Base-by-base conservation (phyloP, 2,888 invertebrate species). In the Smittia sp. region DNA sequence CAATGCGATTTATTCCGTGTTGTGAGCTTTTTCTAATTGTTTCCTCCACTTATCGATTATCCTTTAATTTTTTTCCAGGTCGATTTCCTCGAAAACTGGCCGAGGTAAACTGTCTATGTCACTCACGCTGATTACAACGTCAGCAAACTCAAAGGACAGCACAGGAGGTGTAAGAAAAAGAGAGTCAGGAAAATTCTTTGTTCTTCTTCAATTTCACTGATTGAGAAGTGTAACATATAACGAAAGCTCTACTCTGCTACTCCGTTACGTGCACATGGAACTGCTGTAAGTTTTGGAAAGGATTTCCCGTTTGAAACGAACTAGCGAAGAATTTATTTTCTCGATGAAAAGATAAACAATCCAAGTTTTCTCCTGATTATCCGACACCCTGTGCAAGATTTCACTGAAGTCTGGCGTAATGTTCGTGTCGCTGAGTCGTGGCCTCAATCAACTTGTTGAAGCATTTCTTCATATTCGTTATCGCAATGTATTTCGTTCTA, bases 391-490 rank as follows among this genome's bases (percentile, higher is more conserved):
- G 25, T 68, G n/a, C 32, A 27, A 15, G 13, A 11, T 24, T 70
- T 54, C 54, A 32, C 54, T 70, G 54, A 70, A 70, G 27, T 54
- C 32, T 52, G 39, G 7, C 38, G 15, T 6, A 27, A 65, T 22
- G 24, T 66, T 38, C 22, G 1, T 70, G 70, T 70, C 70, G n/a
- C 13, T 70, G 1, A 54, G 52, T 27, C 54, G 11, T 11, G 11
- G 3, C n/a, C 46, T 2, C 15, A n/a, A 54, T 54, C 58, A 46
- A 70, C 70, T 70, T 70, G 70, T 70, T 70, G 70, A 70, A 54
- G 27, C 68, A 68, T 11, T 24, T 9, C 13, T 22, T 15, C 13
- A 20, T 24, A 15, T 25, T 1, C 7, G 4, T 39, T 1, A 32
- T 22, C 6, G 25, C 24, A 68, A 25, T 22, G n/a, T 18, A 7